Percentiles rank a stretch among this genome's conserved stretches.
Conservation (phyloP, 2,797 vertebrate species). For the Avahi laniger region DNA sequence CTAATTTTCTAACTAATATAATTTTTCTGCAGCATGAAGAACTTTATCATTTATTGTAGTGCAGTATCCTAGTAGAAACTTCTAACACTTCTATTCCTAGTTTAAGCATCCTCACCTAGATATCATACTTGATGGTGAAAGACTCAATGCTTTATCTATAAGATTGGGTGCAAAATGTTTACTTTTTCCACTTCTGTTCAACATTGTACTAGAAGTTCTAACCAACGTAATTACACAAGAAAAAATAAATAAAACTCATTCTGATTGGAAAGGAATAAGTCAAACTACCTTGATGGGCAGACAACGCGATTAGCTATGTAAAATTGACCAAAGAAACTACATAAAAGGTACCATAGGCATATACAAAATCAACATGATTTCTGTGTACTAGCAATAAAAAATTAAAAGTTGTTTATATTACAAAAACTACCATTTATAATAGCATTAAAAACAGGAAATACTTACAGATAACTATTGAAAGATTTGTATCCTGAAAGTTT, state of each 20-base stretch:
- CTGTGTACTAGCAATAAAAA: not conserved
- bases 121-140: not conserved
- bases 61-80: not conserved
- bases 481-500: not conserved
- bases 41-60: not conserved
- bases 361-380: not conserved
- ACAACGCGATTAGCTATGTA: not conserved
- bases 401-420: not conserved
- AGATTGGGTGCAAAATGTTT: not conserved
- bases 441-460: not conserved
- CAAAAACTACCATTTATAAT: not conserved
- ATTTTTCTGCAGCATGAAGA: not conserved
- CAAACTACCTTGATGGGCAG: not conserved
- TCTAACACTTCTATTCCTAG: no score
- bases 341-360: not conserved
- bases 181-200: not conserved
- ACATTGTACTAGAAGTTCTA: not conserved
- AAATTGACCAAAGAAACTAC: not conserved
- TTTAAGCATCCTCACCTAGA: not conserved
- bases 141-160: not conserved
- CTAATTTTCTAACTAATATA: not conserved
- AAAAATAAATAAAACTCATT: not conserved
- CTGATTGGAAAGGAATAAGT: not conserved
- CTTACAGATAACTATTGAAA: not conserved
- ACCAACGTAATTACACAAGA: not conserved